phyloP scores from a whole-genome alignment of 2,888 invertebrate genomes.

The Lagria hirta region DNA sequence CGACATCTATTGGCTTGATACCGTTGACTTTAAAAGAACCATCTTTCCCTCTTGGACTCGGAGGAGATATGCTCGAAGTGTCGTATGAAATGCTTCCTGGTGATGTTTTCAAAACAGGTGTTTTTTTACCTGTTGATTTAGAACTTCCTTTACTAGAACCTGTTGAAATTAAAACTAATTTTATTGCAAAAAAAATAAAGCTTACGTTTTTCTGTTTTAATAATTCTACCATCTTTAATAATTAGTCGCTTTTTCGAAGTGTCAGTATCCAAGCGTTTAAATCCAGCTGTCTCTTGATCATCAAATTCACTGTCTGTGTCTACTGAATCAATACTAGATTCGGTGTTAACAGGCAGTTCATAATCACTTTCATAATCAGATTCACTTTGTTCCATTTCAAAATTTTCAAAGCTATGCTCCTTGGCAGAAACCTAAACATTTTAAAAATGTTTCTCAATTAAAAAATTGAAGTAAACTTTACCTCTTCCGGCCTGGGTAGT shows the following conservation, averaged over 20 bases:
- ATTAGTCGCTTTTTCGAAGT: conserved; percentile 71
- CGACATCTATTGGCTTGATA: conserved; percentile 84
- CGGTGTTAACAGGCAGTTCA: conserved; percentile 45
- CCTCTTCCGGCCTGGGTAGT: conserved; percentile 39
- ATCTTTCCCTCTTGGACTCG: conserved; percentile 50
- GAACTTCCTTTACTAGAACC: conserved; percentile 61
- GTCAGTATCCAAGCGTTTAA: conserved; percentile 56
- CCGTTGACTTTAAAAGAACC: conserved; percentile 64
- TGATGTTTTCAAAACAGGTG: conserved; percentile 26
- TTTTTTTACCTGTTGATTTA: conserved; percentile 29
- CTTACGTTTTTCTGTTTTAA: conserved; percentile 68
- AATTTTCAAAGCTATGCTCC: conserved; percentile 41
- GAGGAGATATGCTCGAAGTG: conserved; percentile 46
- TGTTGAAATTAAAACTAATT: too few species aligned
- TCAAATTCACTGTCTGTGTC: conserved; percentile 47
- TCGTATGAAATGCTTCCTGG: conserved; percentile 31
- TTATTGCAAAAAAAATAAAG: neutral
- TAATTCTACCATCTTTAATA: conserved; percentile 66
- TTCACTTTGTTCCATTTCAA: conserved; percentile 48
- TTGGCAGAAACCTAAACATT: conserved; percentile 30
- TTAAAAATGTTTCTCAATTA: conserved; percentile 6
- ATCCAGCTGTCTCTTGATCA: conserved; percentile 55
- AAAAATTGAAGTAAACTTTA: conserved; percentile 20
- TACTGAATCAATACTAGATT: conserved; percentile 48
- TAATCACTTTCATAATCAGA: conserved; percentile 51